Evolutionary conservation across 2,113 vertebrate species (phyloP), one percentile per base, ranked within the genome.

Genomic region (Pantherophis guttatus): DNA sequence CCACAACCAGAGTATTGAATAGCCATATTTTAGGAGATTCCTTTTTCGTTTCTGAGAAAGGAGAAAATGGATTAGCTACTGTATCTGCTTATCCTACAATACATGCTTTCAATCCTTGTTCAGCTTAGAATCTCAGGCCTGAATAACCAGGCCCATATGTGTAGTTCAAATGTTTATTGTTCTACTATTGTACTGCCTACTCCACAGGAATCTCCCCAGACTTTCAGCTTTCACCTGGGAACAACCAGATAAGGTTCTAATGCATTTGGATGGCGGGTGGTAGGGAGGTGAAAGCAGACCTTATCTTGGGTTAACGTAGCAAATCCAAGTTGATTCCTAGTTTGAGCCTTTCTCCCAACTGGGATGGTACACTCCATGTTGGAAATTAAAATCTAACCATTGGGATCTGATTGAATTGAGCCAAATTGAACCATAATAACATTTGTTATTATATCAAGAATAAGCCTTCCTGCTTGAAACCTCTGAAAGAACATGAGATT

Each of bases 221-320:
- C 1, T 11, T 62, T 62, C 59, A 62, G 59, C 24, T 62, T 62
- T 62, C 59, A 62, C 26, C 10, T 62, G 10, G 10, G 59, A 62
- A 62, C 26, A 62, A 29, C 59, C 59, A 62, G 59, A 29, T 62
- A 62, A 62, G 24, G 26, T 29, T 62, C 59, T 62, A 62, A 62
- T 23, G 19, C 3, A 62, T 29, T 5, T 11, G 24, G 3, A 1
- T 0, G 52, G 52, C 1, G 0, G 52, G 52, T 1, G 3, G 10
- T 24, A 1, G 59, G 24, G 57, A 19, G 3, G 12, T 12, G 57
- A 58, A 9, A 62, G 59, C 23, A 29, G 24, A 62, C 8, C 8
- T 26, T 26, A 3, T 62, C 24, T 62, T 26, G 9, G 8, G 59
- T 10, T 62, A 26, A 62, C 10, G 3, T 62, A 62, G 24, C 24